These are phyloP conservation scores for Recurvirostra avosetta DNA, from an alignment of 2,113 vertebrate genomes.

Conservation along the genomic window DNA sequence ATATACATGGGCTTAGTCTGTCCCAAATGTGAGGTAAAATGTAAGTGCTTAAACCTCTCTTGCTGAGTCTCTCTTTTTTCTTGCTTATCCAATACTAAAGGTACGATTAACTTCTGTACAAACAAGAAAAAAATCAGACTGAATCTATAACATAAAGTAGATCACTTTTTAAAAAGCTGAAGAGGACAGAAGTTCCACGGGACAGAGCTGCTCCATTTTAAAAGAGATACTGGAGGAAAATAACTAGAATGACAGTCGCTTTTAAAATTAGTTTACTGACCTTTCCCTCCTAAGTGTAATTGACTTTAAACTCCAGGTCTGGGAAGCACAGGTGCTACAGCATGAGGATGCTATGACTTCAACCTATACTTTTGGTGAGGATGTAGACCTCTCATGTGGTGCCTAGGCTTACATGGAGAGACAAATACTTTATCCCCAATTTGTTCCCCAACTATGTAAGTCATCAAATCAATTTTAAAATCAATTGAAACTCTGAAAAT, in stretches of 20 bases:
- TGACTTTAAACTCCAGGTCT: neutral
- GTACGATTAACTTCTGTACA: neutral
- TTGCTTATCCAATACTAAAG: neutral
- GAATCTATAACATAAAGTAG: neutral
- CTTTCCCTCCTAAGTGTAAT: neutral
- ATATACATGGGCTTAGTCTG: neutral
- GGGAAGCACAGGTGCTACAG: neutral
- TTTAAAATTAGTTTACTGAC: conserved; percentile 52
- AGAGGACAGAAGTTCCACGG: neutral
- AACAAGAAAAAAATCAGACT: neutral
- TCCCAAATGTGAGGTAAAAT: neutral
- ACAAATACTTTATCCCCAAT: conserved; percentile 11
- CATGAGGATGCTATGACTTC: neutral
- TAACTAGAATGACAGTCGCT: conserved; percentile 23
- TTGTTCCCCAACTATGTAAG: neutral
- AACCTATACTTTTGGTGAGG: neutral
- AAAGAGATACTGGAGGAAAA: neutral
- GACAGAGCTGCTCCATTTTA: neutral
- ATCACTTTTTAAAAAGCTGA: neutral
- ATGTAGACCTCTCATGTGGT: neutral
- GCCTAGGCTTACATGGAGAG: neutral
- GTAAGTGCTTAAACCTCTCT: neutral
- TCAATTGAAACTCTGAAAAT: conserved; percentile 52
- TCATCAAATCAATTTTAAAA: conserved; percentile 61
- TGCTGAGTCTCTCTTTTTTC: neutral